Percentiles rank a stretch among this genome's conserved stretches.
Conservation (phyloP, 2,888 invertebrate genomes). For the Melangyna quadrimaculata region DNA sequence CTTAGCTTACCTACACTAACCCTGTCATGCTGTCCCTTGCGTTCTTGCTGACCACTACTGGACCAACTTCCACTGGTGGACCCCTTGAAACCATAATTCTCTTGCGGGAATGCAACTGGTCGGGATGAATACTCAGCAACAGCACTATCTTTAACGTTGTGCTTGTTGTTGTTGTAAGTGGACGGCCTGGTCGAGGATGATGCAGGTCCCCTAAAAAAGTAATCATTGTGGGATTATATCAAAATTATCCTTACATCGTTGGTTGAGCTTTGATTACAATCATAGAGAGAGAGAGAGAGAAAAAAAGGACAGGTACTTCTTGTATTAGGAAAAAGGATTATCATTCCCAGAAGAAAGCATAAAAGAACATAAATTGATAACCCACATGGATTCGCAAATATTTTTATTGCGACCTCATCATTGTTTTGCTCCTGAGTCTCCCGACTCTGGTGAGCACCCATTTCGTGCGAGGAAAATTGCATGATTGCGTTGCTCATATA, state of each 20-base stretch:
- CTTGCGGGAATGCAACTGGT: slow-evolving; percentile 66
- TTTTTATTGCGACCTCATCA: slow-evolving; percentile 70
- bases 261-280: slow-evolving; percentile 53
- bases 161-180: no score
- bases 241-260: slow-evolving; percentile 58
- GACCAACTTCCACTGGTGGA: slow-evolving; percentile 35
- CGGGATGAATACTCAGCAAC: slow-evolving; percentile 47
- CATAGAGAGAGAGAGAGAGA: not conserved
- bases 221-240: slow-evolving; percentile 66
- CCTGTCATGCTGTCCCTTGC: slow-evolving; percentile 53
- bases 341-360: slow-evolving; percentile 48
- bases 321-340: slow-evolving; percentile 51
- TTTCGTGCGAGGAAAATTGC: slow-evolving; percentile 43
- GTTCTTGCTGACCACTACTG: slow-evolving; percentile 44
- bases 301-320: slow-evolving; percentile 22
- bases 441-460: slow-evolving; percentile 38
- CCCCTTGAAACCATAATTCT: slow-evolving; percentile 55
- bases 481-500: slow-evolving; percentile 61
- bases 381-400: slow-evolving; percentile 68
- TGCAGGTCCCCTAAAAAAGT: slow-evolving; percentile 64
- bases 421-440: slow-evolving; percentile 1
- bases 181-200: slow-evolving; percentile 40
- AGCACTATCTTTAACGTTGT: slow-evolving; percentile 22
- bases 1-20: slow-evolving; percentile 62
- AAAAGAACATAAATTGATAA: slow-evolving; percentile 69